Evolutionary conservation across 2,113 vertebrate species (phyloP), one percentile per base, ranked within the genome.

Genomic region (Progne subis): DNA sequence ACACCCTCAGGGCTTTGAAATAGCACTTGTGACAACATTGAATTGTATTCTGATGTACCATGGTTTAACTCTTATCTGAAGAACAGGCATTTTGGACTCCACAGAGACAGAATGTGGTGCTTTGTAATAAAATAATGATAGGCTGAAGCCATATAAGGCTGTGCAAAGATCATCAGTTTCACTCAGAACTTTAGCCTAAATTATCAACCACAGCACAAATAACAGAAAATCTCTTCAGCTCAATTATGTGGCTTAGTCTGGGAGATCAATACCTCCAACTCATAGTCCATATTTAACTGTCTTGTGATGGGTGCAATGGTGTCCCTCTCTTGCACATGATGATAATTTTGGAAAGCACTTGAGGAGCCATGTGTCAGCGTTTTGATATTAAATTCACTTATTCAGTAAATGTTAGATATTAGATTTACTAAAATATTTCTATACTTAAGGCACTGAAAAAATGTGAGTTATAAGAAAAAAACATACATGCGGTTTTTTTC

Each of bases 321-420:
- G 68, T 39, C 46, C 55, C 8, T 53, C 28, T 78, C 47, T 53
- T 28, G 8, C 39, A 39, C 56, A 59, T 77, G 61, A 90, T 67
- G 92, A 86, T 39, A 85, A 89, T 86, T 95, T 82, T 93, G 49
- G 41, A 95, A 95, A 92, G 34, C 11, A 46, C 74, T 82, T 82
- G 70, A 85, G 18, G 18, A 92, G 9, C 23, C 8, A 17, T 32
- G 29, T 87, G 31, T 21, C 2, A 7, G 9, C 2, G 1, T n/a
- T 95, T 97, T 95, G 63, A 15, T 86, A 60, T 90, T 79, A 94
- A 91, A 93, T 67, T 18, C 3, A 17, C 91, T 94, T 69, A 39
- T 88, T 89, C 44, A 82, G 18, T 80, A 86, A 95, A 69, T 11
- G 59, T 37, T 81, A 91, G 56, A 79, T 31, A 72, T 53, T 26